Evolutionary conservation across 2,113 vertebrate species (phyloP).

Genomic region (Cyprinus carpio): DNA sequence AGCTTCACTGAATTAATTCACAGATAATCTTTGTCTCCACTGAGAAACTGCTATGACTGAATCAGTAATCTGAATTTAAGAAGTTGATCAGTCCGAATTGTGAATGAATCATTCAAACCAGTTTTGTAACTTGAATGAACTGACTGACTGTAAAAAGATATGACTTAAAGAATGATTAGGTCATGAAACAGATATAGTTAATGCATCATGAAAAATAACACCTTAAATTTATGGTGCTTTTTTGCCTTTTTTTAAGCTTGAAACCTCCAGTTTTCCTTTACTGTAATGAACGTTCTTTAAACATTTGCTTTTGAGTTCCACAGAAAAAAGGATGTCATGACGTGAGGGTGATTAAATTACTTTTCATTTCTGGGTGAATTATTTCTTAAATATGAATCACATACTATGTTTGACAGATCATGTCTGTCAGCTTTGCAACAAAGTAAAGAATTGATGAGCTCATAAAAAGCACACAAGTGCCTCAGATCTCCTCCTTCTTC

Average conservation of each 20-base stretch:
- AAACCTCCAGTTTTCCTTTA: background rate
- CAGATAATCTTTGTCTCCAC: background rate
- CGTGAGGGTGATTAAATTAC: background rate
- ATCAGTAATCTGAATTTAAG: background rate
- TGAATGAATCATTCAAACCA: background rate
- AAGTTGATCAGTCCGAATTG: background rate
- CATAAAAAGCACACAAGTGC: slow-evolving; percentile 14
- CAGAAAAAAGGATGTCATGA: background rate
- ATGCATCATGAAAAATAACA: background rate
- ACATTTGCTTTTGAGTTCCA: background rate
- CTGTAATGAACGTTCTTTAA: background rate
- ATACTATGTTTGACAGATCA: background rate
- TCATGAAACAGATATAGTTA: background rate
- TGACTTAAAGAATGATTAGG: background rate
- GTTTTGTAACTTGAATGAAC: background rate
- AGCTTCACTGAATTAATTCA: background rate
- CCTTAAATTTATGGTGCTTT: background rate
- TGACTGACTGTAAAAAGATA: background rate
- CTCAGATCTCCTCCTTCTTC: background rate
- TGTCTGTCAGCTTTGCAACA: background rate
- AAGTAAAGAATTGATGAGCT: slow-evolving; percentile 20
- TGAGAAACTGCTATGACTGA: background rate
- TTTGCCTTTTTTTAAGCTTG: background rate
- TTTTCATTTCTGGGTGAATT: background rate
- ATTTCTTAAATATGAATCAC: background rate